These are phyloP conservation scores for Myocastor coypus DNA, from an alignment of 2,113 vertebrate species.

Conservation along the genomic window DNA sequence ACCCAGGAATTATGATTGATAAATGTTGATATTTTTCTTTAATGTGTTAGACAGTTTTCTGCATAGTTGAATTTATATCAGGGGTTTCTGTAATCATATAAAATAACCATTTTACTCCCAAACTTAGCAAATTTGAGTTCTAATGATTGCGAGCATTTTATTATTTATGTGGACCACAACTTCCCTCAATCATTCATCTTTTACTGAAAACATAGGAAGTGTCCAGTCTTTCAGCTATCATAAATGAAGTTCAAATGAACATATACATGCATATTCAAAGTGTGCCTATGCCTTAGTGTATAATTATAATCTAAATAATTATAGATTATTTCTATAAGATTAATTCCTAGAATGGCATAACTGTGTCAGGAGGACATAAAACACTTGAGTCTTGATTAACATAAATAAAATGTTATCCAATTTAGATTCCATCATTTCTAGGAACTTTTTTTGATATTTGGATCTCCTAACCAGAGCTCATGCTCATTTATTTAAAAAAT, in stretches of 20 bases:
- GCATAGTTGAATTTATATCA: not conserved
- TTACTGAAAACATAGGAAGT: conserved; percentile 25
- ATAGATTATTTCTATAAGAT: not conserved
- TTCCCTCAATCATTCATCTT: conserved; percentile 37
- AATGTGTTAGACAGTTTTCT: conserved; percentile 14
- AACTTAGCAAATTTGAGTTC: not conserved
- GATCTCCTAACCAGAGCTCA: not conserved
- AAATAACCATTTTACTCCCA: conserved; percentile 9
- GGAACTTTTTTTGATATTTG: not conserved
- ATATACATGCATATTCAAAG: not conserved
- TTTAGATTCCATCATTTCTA: not conserved
- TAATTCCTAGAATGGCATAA: not conserved
- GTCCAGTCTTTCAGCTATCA: not conserved
- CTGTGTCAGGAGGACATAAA: conserved; percentile 4
- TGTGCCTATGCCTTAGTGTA: not conserved
- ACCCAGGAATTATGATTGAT: not conserved
- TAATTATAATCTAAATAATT: not conserved
- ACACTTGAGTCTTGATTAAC: not conserved
- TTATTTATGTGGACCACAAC: not conserved
- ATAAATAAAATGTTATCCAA: not conserved
- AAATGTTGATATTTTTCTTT: not conserved
- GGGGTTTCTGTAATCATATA: not conserved
- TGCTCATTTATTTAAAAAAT: not conserved
- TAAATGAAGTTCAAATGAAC: conserved; percentile 22
- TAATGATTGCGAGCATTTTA: conserved; percentile 24